A percentile compares a stretch with the other conserved stretches of the same genome.
These are phyloP conservation scores for Elephas maximus DNA, from an alignment of 2,113 vertebrate species.

Conservation along the genomic window DNA sequence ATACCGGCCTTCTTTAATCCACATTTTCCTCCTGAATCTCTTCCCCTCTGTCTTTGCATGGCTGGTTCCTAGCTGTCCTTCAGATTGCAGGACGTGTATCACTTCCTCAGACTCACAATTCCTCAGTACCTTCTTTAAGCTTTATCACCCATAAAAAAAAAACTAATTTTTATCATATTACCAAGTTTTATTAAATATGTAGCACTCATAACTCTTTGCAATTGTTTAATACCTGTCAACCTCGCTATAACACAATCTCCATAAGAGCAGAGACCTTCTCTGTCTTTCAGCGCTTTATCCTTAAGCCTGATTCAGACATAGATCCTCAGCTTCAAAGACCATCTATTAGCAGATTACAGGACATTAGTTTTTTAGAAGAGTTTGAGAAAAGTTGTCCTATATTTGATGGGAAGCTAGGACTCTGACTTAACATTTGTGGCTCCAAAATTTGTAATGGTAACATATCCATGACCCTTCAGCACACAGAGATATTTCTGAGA, in stretches of 20 bases:
- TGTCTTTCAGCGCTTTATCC: background rate
- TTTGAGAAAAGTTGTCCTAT: background rate
- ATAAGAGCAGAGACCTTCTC: background rate
- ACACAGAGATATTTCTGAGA: background rate
- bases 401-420: background rate
- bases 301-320: conserved; percentile 33
- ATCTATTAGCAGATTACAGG: background rate
- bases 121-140: background rate
- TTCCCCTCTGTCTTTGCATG: background rate
- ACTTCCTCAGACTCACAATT: background rate
- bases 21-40: background rate
- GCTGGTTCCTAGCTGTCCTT: background rate
- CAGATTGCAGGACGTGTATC: background rate
- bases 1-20: background rate
- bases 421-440: background rate
- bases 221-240: background rate
- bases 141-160: background rate
- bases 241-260: background rate
- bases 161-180: background rate
- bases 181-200: background rate
- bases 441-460: background rate
- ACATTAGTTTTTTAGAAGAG: background rate
- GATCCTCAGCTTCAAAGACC: background rate
- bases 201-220: background rate
- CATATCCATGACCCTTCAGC: background rate